Conservation (phyloP, 2,113 vertebrate species). For the Podiceps cristatus region DNA sequence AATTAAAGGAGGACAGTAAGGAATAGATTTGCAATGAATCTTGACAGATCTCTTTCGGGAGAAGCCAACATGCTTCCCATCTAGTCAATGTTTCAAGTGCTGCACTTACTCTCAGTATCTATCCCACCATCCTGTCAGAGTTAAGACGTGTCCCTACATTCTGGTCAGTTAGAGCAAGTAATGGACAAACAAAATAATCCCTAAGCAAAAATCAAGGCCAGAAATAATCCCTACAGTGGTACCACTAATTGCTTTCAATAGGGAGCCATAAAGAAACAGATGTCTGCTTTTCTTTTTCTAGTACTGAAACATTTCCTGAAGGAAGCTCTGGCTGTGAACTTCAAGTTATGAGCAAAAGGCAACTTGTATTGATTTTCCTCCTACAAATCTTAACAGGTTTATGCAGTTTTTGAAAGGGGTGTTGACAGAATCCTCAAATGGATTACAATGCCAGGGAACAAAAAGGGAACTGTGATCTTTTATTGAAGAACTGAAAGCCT, state of each 20-base stretch:
- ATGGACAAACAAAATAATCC: background rate
- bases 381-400: conserved; percentile 6
- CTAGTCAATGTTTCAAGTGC: accelerated
- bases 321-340: background rate
- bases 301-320: background rate
- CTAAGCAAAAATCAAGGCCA: background rate
- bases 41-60: background rate
- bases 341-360: background rate
- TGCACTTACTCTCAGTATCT: background rate
- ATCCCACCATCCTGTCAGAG: background rate
- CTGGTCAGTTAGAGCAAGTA: background rate
- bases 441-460: conserved; percentile 18
- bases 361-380: conserved; percentile 28
- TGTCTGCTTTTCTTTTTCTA: background rate
- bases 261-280: background rate
- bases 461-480: conserved; percentile 41
- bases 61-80: background rate
- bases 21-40: background rate
- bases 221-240: background rate
- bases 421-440: conserved; percentile 45
- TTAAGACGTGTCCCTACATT: background rate
- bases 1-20: conserved; percentile 37
- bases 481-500: conserved; percentile 13
- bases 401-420: background rate
- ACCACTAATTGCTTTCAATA: background rate